phyloP scores from a whole-genome alignment of 2,113 vertebrate genomes.

The Xiphophorus couchianus region DNA sequence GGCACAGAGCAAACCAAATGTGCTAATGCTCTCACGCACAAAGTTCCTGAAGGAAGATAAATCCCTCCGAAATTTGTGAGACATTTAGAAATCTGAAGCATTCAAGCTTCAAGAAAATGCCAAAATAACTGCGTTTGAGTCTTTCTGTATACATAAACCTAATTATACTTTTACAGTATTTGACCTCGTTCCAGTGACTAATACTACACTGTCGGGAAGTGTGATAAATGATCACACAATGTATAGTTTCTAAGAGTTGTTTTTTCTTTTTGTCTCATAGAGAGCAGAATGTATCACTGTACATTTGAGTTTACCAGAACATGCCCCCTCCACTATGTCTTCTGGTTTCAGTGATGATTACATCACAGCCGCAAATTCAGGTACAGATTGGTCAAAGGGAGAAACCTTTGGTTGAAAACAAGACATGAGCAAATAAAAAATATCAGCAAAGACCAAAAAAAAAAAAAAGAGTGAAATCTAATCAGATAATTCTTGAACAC shows the following conservation, averaged over 20 bases:
- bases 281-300: slow-evolving; percentile 2
- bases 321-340: slow-evolving; percentile 10
- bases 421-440: slow-evolving; percentile 1
- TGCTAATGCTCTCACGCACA: slow-evolving; percentile 9
- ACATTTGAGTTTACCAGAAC: slow-evolving; percentile 50
- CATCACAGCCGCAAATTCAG: not conserved
- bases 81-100: slow-evolving; percentile 15
- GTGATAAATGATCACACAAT: slow-evolving; percentile 17
- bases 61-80: slow-evolving; percentile 11
- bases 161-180: slow-evolving; percentile 25
- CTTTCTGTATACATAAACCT: not conserved
- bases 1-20: slow-evolving; percentile 7
- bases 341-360: slow-evolving; percentile 38
- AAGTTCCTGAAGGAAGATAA: not conserved
- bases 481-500: not conserved
- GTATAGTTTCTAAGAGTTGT: slow-evolving; percentile 13
- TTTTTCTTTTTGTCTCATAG: slow-evolving; percentile 33
- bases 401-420: slow-evolving; percentile 26
- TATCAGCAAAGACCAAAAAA: not conserved
- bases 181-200: slow-evolving; percentile 39
- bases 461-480: not conserved
- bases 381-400: slow-evolving; percentile 25
- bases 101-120: slow-evolving; percentile 7
- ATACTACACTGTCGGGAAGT: slow-evolving; percentile 54
- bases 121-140: slow-evolving; percentile 1